Conservation (phyloP, 1,140 invertebrate genomes). For the Lysiphlebus fabarum region DNA sequence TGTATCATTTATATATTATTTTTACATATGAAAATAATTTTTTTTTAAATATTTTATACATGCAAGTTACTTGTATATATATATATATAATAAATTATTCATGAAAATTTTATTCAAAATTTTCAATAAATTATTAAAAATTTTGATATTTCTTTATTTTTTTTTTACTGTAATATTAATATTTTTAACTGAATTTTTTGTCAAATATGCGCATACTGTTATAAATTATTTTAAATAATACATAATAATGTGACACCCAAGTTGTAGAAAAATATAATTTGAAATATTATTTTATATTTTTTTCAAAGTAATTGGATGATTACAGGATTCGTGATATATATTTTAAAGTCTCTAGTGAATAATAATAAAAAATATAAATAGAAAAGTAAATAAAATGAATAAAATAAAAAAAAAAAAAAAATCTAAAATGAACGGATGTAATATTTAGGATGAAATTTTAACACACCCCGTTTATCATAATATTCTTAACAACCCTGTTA, state of each 20-base stretch:
- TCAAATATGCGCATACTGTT: no score
- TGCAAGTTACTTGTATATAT: no score
- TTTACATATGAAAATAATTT: neutral
- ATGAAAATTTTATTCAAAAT: conserved; percentile 11
- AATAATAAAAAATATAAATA: conserved; percentile 8
- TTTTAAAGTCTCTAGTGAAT: conserved; percentile 4
- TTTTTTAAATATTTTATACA: conserved; percentile 9
- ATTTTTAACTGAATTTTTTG: no score
- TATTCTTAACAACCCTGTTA: neutral
- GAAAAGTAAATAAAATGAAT: neutral
- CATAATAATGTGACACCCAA: neutral
- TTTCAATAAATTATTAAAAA: no score
- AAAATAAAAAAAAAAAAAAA: no score
- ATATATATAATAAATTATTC: conserved; percentile 14
- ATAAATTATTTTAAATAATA: no score
- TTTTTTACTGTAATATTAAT: no score
- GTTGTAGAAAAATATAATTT: neutral
- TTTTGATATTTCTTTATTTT: no score
- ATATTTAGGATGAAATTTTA: conserved; percentile 15
- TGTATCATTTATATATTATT: neutral
- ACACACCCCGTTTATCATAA: conserved; percentile 18
- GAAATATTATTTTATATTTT: neutral
- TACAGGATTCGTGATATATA: conserved; percentile 7
- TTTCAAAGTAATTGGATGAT: conserved; percentile 21
- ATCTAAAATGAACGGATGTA: conserved; percentile 5